Evolutionary conservation across 2,888 invertebrate genomes (phyloP).

Genomic region (Pheosia gnoma): DNA sequence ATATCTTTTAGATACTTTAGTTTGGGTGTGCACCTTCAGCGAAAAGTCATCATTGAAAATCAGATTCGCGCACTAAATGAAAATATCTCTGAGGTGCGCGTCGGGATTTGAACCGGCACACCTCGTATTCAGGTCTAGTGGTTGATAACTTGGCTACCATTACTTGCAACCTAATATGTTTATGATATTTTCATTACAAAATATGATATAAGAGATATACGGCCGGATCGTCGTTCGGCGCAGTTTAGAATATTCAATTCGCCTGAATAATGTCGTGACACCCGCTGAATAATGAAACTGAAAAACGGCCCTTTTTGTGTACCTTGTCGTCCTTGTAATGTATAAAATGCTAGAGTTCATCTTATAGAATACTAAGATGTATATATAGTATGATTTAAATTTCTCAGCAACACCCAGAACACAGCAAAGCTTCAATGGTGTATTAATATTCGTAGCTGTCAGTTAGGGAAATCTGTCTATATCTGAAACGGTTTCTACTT

Average conservation of each 20-base stretch:
- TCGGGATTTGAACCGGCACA: no score
- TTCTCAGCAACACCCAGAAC: no score
- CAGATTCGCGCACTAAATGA: no score
- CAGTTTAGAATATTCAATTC: conserved; percentile 58
- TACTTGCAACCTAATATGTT: conserved; percentile 31
- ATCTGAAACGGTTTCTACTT: neutral
- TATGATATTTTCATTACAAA: conserved; percentile 44
- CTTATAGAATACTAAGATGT: no score
- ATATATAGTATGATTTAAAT: no score
- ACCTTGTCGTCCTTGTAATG: conserved; percentile 7
- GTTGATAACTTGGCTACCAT: conserved; percentile 20
- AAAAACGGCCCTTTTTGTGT: conserved; percentile 33
- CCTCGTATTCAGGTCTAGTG: no score
- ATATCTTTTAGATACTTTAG: conserved; percentile 6
- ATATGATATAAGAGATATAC: conserved; percentile 29
- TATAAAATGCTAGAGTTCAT: no score
- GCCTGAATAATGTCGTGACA: conserved; percentile 54
- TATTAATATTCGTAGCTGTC: no score
- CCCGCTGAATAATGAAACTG: conserved; percentile 51
- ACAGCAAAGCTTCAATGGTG: no score
- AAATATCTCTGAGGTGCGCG: no score
- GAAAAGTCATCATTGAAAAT: no score
- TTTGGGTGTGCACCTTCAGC: neutral
- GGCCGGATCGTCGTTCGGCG: conserved; percentile 15
- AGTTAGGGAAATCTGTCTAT: neutral